These are phyloP conservation scores for Gymnogyps californianus DNA, from an alignment of 2,113 vertebrate species.

Conservation along the genomic window DNA sequence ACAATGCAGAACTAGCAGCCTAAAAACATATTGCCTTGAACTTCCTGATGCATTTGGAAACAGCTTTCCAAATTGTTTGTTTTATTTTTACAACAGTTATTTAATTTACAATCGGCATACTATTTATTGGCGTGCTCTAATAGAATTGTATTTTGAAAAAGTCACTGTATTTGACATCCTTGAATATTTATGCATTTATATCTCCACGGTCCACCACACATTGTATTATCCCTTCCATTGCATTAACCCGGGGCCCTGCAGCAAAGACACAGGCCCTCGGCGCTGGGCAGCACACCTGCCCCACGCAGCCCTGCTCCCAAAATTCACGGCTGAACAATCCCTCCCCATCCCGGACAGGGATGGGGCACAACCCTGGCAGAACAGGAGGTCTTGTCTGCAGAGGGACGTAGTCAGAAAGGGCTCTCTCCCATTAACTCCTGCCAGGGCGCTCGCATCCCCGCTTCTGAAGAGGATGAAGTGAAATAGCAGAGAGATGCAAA, in stretches of 20 bases:
- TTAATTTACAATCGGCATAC: not conserved
- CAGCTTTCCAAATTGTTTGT: not conserved
- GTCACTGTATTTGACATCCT: not conserved
- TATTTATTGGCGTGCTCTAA: not conserved
- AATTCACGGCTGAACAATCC: accelerated
- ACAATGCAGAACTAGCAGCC: not conserved
- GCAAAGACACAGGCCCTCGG: accelerated
- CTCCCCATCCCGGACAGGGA: accelerated
- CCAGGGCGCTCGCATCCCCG: accelerated
- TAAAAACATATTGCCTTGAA: not conserved
- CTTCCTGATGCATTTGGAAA: not conserved
- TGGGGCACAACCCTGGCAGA: not conserved
- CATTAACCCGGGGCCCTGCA: accelerated
- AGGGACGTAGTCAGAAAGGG: accelerated
- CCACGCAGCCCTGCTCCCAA: not conserved
- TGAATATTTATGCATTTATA: not conserved
- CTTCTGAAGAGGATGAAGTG: not conserved
- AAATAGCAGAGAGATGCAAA: not conserved
- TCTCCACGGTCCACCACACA: not conserved
- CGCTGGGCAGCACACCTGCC: not conserved
- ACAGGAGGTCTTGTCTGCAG: not conserved
- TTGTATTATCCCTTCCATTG: accelerated
- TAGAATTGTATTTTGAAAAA: not conserved
- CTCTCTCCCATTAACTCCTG: accelerated
- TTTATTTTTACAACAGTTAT: constrained; percentile 13